Conservation (phyloP, 2,113 vertebrate species). For the Petrocephalus zakoni region DNA sequence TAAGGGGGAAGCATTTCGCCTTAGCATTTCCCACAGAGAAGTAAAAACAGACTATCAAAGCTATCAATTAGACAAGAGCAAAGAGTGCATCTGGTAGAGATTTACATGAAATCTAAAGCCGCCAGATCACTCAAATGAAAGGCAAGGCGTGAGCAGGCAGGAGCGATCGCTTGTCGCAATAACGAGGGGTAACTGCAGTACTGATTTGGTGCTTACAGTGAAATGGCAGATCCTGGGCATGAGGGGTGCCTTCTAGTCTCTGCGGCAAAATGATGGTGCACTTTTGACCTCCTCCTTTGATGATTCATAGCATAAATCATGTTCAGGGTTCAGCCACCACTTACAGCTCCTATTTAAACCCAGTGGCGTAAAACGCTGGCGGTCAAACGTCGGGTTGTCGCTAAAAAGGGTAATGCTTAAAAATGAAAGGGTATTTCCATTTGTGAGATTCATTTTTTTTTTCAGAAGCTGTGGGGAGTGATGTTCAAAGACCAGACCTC, state of each 20-base stretch:
- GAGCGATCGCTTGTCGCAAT: neutral
- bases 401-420: neutral
- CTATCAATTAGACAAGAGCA: slow-evolving; percentile 7
- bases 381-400: neutral
- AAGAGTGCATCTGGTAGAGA: slow-evolving; percentile 10
- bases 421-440: neutral
- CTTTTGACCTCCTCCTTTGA: neutral
- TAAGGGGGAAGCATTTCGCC: slow-evolving; percentile 13
- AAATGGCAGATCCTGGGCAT: neutral
- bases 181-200: neutral
- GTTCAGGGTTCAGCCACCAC: neutral
- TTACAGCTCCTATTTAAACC: neutral
- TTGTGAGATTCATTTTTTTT: neutral
- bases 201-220: neutral
- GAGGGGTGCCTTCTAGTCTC: neutral
- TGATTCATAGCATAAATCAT: neutral
- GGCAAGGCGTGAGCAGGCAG: neutral
- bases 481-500: neutral
- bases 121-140: neutral
- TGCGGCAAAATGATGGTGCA: neutral
- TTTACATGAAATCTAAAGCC: slow-evolving; percentile 8
- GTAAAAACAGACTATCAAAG: neutral
- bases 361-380: neutral
- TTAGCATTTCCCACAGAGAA: neutral
- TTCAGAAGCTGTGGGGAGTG: neutral